Evolutionary conservation across 2,888 invertebrate species (phyloP), one percentile per base, ranked within the genome.

Genomic region (Myathropa florea): DNA sequence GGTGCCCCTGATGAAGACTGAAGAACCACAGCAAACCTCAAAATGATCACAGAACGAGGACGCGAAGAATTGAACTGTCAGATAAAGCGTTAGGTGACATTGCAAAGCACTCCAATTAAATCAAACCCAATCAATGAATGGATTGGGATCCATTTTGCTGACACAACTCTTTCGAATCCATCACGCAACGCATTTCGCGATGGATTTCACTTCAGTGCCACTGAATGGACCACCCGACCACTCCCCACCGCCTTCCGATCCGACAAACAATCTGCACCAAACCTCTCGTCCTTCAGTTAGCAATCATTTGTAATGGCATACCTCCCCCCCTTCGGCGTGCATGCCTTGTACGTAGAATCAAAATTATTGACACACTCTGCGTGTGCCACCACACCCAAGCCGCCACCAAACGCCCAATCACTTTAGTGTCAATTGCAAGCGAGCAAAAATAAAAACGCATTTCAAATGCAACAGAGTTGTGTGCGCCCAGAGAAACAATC

Each of bases 351-450:
- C 46, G 10, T 57, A 75, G 70, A 79, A 59, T 63, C 70, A 55
- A 83, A 70, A 60, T 75, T 73, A 83, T 78, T 83, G 83, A 83
- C 79, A 83, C 70, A 61, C 46, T 60, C n/a, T 18, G 26, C 26
- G 46, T 18, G 24, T 46, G 53, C 76, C 76, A 67, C 7, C 46
- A 83, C 75, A 79, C 30, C 70, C 36, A 60, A 12, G 30, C 65
- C 24, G 33, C 6, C 2, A 33, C 33, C 4, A 67, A 46, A 33
- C 36, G 64, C 70, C 81, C 81, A 82, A 73, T 78, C 82, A 82
- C 70, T 85, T 82, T 60, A 77, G 70, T 85, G 85, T 85, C 82
- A 82, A 82, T 85, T 73, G 82, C 60, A 21, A 59, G 23, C 61
- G 55, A 64, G 78, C 53, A 85, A 82, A 46, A 60, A 28, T 6